Evolutionary conservation across 2,113 vertebrate species (phyloP), one percentile per base, ranked within the genome.

Genomic region (Oxygymnocypris stewartii): DNA sequence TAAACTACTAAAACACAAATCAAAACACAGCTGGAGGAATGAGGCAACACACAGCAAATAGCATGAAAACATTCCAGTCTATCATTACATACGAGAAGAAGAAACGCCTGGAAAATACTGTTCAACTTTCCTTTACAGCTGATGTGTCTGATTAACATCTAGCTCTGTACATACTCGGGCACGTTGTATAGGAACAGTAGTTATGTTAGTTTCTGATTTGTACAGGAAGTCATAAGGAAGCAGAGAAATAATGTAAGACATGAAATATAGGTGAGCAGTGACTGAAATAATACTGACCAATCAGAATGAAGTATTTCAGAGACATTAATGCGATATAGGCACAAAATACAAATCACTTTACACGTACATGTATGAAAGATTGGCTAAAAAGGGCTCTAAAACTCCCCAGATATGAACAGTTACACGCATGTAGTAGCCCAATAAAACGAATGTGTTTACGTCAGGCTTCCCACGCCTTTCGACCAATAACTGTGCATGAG

Each of bases 41-140:
- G 79, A 31, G 25, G 59, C 7, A 16, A 28, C n/a, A 2, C 6
- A 65, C 79, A 20, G 6, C 0, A 6, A 80, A 80, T 6, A 82
- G 42, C 42, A 31, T 82, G 59, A 23, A 14, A 82, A 31, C 59
- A 49, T 67, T 82, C 37, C 14, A 31, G 9, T 28, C 59, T 47
- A 82, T 28, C 37, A 82, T 47, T 65, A 18, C 9, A 16, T 31
- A 12, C 1, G 2, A 82, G 79, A 28, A 82, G 61, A 82, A 49
- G 61, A 82, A 82, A 28, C 4, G 23, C 40, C 23, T 14, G 40
- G 20, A 65, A 82, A 63, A 28, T 47, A 44, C 3, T 25, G 12
- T 14, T 16, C 54, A 61, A 25, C 78, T 59, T 80, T 79, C 76
- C 76, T 57, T 42, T 25, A 25, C 78, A 42, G 54, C 18, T 59